Base-by-base conservation (phyloP, 2,888 invertebrate species). In the Gibbula magus region DNA sequence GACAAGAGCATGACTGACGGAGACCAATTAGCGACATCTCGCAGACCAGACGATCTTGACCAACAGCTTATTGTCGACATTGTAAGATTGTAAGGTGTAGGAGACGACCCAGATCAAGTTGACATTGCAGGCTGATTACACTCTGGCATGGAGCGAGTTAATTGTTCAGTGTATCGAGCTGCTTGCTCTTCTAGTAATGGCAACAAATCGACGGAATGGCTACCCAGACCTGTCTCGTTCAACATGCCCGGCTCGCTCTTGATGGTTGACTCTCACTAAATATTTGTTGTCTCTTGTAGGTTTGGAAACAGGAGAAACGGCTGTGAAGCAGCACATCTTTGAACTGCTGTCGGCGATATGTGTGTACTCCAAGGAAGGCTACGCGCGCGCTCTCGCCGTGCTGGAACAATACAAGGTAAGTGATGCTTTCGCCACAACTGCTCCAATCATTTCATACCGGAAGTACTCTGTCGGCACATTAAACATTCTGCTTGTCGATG, bases 281-380 rank as follows among this genome's bases (percentile, higher is more conserved):
- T 61, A 61, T 61, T 61, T 22, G 20, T 20, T 16, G 29, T 61
- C 29, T 61, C 29, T 61, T 61, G 35, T 93, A 93, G 98, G 98
- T 88, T 94, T 98, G 93, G 97, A 97, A 92, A 97, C 97, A 52
- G 96, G 95, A 87, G 97, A 97, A 91, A 95, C 95, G 79, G 96
- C 96, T 83, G 97, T 98, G 88, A 98, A 98, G 94, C 98, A 98
- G 94, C 98, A 98, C 95, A 97, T 98, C 91, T 97, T 98, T 93
- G 98, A 98, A 94, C 94, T 98, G 85, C 95, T 98, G 86, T 97
- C 98, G 77, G 98, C 98, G 53, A 94, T 98, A 81, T 98, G 98
- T 93, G 97, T 97, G 80, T 98, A 98, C 95, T 98, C 96, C 92
- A 95, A 95, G 83, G 97, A 97, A 87, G 92, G 91, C 0, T 91